phyloP scores from a whole-genome alignment of 2,888 invertebrate genomes.

The Drosophila anomelani region DNA sequence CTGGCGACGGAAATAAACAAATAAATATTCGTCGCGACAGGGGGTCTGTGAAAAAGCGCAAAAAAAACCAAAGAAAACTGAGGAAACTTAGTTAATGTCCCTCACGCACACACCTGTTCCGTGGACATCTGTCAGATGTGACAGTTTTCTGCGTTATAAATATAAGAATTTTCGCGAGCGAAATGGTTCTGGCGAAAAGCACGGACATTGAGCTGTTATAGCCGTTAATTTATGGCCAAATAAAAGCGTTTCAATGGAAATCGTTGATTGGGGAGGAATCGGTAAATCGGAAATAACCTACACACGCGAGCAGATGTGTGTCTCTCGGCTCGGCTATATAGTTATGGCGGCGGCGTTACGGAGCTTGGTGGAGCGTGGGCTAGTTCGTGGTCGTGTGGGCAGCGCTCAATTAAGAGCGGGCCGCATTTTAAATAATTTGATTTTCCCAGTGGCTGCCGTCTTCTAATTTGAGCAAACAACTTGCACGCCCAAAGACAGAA shows the following conservation, averaged over 20 bases:
- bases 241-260: constrained; percentile 48
- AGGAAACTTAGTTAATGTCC: constrained; percentile 21
- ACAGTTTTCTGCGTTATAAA: constrained; percentile 11
- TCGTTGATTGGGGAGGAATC: constrained; percentile 6
- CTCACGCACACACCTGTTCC: constrained; percentile 34
- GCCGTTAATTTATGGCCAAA: constrained; percentile 62
- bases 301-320: constrained; percentile 32
- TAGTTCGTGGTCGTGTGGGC: constrained; percentile 60
- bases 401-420: constrained; percentile 77
- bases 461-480: constrained; percentile 70
- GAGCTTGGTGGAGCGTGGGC: constrained; percentile 73
- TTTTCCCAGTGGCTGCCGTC: constrained; percentile 59
- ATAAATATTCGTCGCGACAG: constrained; percentile 26
- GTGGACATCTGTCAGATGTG: constrained; percentile 21
- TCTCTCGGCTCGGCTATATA: constrained; percentile 17
- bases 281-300: constrained; percentile 40
- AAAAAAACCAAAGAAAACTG: not conserved
- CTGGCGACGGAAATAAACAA: constrained; percentile 38
- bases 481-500: constrained; percentile 26
- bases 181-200: constrained; percentile 45
- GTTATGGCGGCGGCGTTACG: constrained; percentile 30
- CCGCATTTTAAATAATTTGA: constrained; percentile 69
- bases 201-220: constrained; percentile 57
- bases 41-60: constrained; percentile 20
- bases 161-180: constrained; percentile 14